Conservation (phyloP, 35 echinoderm and acorn worm genomes). For the Eucidaris tribuloides region DNA sequence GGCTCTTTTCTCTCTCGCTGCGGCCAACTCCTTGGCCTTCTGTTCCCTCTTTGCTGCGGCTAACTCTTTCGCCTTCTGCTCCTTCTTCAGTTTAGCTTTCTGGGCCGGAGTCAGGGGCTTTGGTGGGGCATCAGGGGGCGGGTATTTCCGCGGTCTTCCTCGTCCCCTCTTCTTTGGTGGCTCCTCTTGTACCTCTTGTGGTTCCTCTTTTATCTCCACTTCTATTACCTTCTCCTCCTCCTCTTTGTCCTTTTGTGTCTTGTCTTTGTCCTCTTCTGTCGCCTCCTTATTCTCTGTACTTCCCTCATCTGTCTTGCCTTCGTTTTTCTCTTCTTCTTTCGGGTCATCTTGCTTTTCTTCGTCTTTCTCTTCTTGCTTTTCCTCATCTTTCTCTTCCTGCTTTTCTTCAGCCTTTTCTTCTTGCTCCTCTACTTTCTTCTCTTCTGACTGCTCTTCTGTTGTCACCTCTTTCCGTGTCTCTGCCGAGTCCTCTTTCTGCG, state of each 20-base stretch:
- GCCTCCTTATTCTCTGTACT: not conserved
- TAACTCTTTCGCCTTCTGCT: not conserved
- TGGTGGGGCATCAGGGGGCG: not conserved
- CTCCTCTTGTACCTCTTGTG: not conserved
- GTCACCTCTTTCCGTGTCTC: not conserved
- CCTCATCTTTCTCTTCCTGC: not conserved
- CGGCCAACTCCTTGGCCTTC: not conserved
- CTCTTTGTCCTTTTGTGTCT: not conserved
- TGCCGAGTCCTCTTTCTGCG: not conserved
- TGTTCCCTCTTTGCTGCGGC: not conserved
- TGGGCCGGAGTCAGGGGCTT: not conserved
- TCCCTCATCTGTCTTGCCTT: not conserved
- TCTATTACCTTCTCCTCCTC: not conserved
- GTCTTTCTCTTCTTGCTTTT: not conserved
- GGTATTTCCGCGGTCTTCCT: not conserved
- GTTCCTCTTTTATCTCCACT: not conserved
- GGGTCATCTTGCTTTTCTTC: not conserved
- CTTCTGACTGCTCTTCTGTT: not conserved
- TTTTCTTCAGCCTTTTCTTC: not conserved
- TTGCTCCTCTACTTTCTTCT: not conserved
- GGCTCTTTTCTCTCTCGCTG: not conserved
- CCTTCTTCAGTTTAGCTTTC: not conserved
- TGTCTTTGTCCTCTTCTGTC: not conserved
- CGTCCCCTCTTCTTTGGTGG: not conserved
- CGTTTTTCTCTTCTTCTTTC: not conserved